Evolutionary conservation across 2,113 vertebrate genomes (phyloP).

Genomic region (Lipotes vexillifer): DNA sequence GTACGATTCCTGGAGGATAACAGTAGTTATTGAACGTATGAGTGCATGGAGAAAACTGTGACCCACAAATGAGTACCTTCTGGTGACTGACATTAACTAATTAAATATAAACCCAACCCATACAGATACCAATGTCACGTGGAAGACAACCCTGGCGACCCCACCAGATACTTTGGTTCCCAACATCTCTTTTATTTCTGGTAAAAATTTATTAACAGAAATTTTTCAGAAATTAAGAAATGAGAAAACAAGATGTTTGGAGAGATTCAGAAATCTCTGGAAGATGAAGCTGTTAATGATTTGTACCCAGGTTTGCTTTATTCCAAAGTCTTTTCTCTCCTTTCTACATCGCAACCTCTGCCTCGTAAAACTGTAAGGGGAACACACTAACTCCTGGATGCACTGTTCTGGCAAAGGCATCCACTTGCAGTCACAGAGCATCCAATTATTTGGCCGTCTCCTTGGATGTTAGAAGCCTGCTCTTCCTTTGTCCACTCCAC

Average conservation of each 20-base stretch:
- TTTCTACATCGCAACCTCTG: not conserved
- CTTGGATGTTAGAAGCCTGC: fast-evolving
- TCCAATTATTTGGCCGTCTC: not conserved
- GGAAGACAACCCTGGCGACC: not conserved
- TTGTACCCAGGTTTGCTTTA: not conserved
- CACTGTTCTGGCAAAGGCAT: too few relatives aligned
- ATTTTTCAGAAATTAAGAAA: not conserved
- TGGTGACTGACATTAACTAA: not conserved
- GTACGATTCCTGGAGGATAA: not conserved
- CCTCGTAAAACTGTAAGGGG: not conserved
- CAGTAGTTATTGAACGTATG: not conserved
- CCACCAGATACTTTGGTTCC: not conserved
- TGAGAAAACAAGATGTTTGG: not conserved
- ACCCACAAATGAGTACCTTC: not conserved
- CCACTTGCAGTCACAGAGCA: fast-evolving
- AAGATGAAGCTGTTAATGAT: not conserved
- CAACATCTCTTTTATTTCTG: not conserved
- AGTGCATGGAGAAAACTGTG: not conserved
- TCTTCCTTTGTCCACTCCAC: not conserved
- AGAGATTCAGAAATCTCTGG: not conserved
- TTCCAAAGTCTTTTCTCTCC: not conserved
- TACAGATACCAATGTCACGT: not conserved
- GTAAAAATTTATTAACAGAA: too few relatives aligned
- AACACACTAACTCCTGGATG: not conserved
- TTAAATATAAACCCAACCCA: not conserved